phyloP scores from a whole-genome alignment of 2,888 invertebrate species.

The Corythucha ciliata region DNA sequence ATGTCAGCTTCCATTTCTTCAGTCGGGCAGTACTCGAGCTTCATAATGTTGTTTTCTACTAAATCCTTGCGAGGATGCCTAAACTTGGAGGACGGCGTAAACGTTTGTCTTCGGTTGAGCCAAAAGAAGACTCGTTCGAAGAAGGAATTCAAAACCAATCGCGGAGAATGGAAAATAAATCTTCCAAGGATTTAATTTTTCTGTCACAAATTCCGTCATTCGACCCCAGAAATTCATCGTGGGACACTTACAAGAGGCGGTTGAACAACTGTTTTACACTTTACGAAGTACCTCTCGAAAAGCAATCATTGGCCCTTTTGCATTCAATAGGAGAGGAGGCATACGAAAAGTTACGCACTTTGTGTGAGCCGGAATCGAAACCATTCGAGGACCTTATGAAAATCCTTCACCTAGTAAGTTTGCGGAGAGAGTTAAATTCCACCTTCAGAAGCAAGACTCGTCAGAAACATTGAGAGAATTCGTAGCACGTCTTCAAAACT shows the following conservation, averaged over 20 bases:
- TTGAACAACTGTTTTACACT: not conserved
- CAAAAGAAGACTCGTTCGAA: no score
- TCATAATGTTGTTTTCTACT: no score
- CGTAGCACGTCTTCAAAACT: conserved; percentile 2
- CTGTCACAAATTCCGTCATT: conserved; percentile 5
- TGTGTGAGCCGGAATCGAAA: conserved; percentile 7
- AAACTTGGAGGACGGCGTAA: no score
- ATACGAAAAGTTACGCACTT: conserved; percentile 5
- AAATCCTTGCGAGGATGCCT: no score
- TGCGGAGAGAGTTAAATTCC: conserved; percentile 8
- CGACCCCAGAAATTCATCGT: not conserved
- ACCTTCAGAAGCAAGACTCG: conserved; percentile 1
- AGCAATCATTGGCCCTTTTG: not conserved
- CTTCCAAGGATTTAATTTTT: no score
- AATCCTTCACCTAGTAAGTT: conserved; percentile 3
- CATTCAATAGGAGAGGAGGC: conserved; percentile 11
- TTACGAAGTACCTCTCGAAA: not conserved
- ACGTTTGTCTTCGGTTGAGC: no score
- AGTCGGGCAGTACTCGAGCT: no score
- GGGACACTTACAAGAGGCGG: conserved; percentile 7
- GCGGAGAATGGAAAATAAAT: no score
- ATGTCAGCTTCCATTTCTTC: no score
- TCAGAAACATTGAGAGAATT: no score
- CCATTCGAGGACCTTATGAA: conserved; percentile 2
- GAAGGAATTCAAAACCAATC: no score